Conservation (phyloP, 2,888 invertebrate species). For the Piscicola geometra region DNA sequence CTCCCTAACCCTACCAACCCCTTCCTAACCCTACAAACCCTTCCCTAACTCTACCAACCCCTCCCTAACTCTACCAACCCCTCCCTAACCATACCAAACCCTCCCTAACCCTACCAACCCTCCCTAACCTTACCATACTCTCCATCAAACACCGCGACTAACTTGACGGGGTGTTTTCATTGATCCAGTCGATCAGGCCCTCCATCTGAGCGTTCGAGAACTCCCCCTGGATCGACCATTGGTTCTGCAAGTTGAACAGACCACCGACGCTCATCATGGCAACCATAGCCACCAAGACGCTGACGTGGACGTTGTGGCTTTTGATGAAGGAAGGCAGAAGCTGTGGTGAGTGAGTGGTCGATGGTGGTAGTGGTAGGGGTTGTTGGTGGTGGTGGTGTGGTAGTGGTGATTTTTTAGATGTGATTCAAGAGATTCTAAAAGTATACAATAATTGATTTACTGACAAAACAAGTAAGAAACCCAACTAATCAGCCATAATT, state of each 20-base stretch:
- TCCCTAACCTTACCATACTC: too few relatives aligned
- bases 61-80: too few relatives aligned
- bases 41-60: too few relatives aligned
- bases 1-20: too few relatives aligned
- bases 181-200: constrained; percentile 73
- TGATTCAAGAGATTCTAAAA: background rate
- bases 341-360: background rate
- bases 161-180: constrained; percentile 58
- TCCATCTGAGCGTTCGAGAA: constrained; percentile 71
- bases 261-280: constrained; percentile 62
- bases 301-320: constrained; percentile 33
- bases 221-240: constrained; percentile 60
- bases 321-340: constrained; percentile 1
- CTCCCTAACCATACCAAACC: too few relatives aligned
- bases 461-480: background rate
- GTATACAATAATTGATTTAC: background rate
- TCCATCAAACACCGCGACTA: background rate
- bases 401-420: background rate
- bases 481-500: too few relatives aligned
- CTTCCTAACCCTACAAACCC: too few relatives aligned
- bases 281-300: constrained; percentile 59
- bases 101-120: too few relatives aligned
- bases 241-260: constrained; percentile 58
- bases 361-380: background rate
- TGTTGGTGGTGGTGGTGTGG: too few relatives aligned